Base-by-base conservation (phyloP, 2,797 vertebrate species). In the Arnoldichthys spilopterus region DNA sequence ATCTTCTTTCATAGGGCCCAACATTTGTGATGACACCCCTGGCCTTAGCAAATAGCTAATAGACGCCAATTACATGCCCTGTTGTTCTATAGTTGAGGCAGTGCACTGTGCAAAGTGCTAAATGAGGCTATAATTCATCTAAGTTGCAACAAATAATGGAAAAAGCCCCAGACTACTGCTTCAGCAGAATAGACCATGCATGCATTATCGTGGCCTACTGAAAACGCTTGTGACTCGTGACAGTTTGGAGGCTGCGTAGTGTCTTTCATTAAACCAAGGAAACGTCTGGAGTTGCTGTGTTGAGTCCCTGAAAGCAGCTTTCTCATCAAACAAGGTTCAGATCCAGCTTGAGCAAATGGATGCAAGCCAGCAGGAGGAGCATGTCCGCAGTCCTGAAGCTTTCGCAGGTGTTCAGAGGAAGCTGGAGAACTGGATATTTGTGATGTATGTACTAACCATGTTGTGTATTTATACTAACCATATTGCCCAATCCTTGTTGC, bases 231-330 rank as follows among this genome's bases (percentile, higher is more conserved):
- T 37, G 34, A 3, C 3, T 37, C 3, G 34, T 8, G 34, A 37
- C 34, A 9, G 32, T 37, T 40, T 8, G 32, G 2, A 37, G 2
- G 61, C 2, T 22, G 61, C 12, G 22, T 47, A 40, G 18, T 26
- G 40, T 26, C 54, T 74, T 62, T 74, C 20, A 47, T 62, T 74
- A 47, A 43, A 28, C 16, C 26, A 20, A 62, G 72, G 40, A 63
- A 63, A 49, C 51, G 7, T 1, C 40, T 26, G 43, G 58, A 45
- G 40, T 61, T 18, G 13, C 37, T 13, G 15, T 45, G 72, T 59
- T 73, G 54, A 45, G 34, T 72, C 70, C 47, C 40, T 30, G 56
- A 28, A n/a, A 28, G 72, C 72, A 45, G 58, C 43, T 61, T 74
- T 74, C 40, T 61, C 49, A 56, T 74, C 72, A 61, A 74, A 74